A percentile compares a stretch with the other conserved stretches of the same genome.
Evolutionary conservation across 2,888 invertebrate genomes (phyloP).

Genomic region (Axea sp.): DNA sequence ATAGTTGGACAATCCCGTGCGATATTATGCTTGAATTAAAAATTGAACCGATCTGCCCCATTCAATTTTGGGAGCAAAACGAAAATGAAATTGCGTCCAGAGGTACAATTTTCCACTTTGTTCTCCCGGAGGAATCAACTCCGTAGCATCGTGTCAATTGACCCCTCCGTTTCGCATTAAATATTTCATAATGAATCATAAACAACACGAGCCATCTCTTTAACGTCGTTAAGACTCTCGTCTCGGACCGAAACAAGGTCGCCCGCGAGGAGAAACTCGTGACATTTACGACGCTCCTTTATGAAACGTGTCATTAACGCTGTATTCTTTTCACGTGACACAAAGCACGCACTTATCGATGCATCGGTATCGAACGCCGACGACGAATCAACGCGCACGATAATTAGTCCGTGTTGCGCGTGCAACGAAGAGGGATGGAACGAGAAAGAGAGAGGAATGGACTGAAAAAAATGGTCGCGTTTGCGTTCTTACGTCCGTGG

Average conservation of each 20-base stretch:
- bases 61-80: no score
- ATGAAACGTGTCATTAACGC: conserved; percentile 26
- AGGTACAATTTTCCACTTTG: no score
- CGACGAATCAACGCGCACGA: not conserved
- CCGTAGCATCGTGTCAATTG: no score
- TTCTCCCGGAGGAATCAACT: no score
- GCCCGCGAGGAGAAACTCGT: conserved; percentile 17
- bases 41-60: no score
- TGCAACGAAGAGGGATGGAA: not conserved
- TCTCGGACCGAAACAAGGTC: conserved; percentile 15
- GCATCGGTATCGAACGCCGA: not conserved
- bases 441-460: no score
- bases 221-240: conserved; percentile 17
- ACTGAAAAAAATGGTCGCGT: not conserved
- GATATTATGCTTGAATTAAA: no score
- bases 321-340: conserved; percentile 8
- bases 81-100: no score
- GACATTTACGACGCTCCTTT: conserved; percentile 26
- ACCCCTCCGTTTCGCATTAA: not conserved
- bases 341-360: conserved; percentile 23
- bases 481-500: conserved; percentile 1
- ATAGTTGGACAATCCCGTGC: no score
- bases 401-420: conserved; percentile 9
- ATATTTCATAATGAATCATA: conserved; percentile 26
- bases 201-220: conserved; percentile 13